Base-by-base conservation (phyloP, 2,113 vertebrate species). In the Pristiophorus japonicus region DNA sequence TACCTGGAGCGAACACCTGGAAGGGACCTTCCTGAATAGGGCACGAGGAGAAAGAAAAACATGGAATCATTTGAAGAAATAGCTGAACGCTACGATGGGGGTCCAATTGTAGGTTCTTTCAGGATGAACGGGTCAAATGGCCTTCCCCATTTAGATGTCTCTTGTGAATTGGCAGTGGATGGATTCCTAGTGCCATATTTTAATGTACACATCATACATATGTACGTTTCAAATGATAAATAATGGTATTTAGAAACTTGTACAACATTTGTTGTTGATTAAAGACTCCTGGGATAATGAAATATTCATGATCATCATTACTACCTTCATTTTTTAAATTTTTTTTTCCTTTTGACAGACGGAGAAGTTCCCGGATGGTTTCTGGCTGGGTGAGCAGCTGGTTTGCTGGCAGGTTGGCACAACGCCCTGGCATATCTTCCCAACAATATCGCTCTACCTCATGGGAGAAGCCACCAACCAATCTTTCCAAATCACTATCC, bases 391-490 rank as follows among this genome's bases (percentile, higher is more conserved):
- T 81, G 99, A 99, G 96, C 99, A 99, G 98, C 98, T 99, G 96
- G 99, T 99, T 14, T 99, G 99, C 97, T 99, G 99, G 99, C 98
- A 99, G 97, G 98, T 98, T 0, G 99, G 98, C 96, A 99, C 98
- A 34, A 99, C 99, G 0, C 99, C 99, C 0, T 99, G 99, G 99
- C 98, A 99, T 97, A 99, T 99, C 96, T 99, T 99, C 97, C 99
- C 99, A 0, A 98, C 98, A 95, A 98, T 99, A 96, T 99, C 99
- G 1, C 98, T 99, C 88, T 99, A 99, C 96, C 97, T 99, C 96
- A 99, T 99, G 99, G 99, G 99, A 5, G 99, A 99, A 96, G 98
- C 98, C 97, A 98, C 98, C 96, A 99, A 99, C 97, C 99, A 99
- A 97, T 99, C 99, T 95, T 99, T 99, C 97, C 98, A 98, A 73